Conservation (phyloP, 2,888 invertebrate genomes). For the Macaria liturata region DNA sequence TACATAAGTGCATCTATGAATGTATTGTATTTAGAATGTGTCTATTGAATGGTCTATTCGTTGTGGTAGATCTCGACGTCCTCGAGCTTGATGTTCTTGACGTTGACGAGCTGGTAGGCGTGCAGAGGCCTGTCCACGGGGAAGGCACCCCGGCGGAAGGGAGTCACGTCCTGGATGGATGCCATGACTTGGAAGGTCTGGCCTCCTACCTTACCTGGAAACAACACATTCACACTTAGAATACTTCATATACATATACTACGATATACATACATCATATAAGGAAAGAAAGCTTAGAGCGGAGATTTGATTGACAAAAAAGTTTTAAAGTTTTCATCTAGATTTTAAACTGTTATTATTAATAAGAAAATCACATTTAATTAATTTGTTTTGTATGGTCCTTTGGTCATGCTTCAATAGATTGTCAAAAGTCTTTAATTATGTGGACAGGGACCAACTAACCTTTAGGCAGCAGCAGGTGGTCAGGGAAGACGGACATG, state of each 20-base stretch:
- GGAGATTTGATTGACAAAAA: neutral
- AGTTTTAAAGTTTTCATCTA: neutral
- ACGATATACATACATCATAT: neutral
- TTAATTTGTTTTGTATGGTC: neutral
- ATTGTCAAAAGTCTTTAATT: neutral
- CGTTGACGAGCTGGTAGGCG: constrained; percentile 51
- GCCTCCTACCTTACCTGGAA: constrained; percentile 83
- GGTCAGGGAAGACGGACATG: neutral
- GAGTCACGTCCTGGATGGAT: constrained; percentile 62
- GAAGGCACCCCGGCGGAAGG: constrained; percentile 67
- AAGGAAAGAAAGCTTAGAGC: neutral
- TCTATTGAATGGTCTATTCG: constrained; percentile 33
- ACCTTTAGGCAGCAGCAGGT: constrained; percentile 1
- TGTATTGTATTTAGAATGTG: too few species aligned
- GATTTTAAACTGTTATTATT: neutral
- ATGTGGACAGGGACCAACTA: neutral
- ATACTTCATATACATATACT: neutral
- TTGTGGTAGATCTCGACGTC: constrained; percentile 81
- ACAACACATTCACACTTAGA: neutral
- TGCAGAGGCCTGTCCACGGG: constrained; percentile 80
- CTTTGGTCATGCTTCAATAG: neutral
- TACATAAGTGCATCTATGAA: too few species aligned
- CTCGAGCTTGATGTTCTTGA: constrained; percentile 73
- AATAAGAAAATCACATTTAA: neutral
- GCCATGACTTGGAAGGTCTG: constrained; percentile 84